Evolutionary conservation across 2,113 vertebrate species (phyloP), one percentile per base, ranked within the genome.

Genomic region (Struthidea cinerea): DNA sequence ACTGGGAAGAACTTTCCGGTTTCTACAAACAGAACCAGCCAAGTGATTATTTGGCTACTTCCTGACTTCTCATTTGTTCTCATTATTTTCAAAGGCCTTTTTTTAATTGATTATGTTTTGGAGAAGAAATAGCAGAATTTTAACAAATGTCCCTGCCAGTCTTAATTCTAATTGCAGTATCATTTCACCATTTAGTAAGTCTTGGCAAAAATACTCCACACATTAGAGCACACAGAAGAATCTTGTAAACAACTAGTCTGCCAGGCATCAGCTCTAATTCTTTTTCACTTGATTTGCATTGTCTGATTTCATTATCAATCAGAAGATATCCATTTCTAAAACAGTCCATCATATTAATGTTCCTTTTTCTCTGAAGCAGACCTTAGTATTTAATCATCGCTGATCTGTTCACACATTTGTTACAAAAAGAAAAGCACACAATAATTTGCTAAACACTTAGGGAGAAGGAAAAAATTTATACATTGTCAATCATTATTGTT

Each of bases 211-310:
- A 53, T 56, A 82, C 6, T n/a, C 56, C 37, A 57, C 69, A 52
- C 52, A 52, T 59, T 93, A 95, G 57, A 94, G 76, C 59, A 81
- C 44, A 84, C 28, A 79, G 39, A 90, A 88, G 56, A 90, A 60
- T 50, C 84, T 78, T 84, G 83, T 92, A 94, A 96, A 95, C 90
- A 95, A 33, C 44, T 39, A 37, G 37, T 24, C 75, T 95, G 88
- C 69, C 90, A 96, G 88, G 41, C 73, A 94, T 78, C 79, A 84
- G 32, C 59, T 84, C 73, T 88, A 94, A 92, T 92, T 93, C 73
- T 71, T 87, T 96, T 96, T 93, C 79, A 89, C 71, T 92, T 93
- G 83, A 93, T 96, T 94, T 96, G 39, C 83, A 87, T 95, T 94
- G 90, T 93, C 85, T 92, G 65, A 90, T 94, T 95, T 94, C 49